Conservation (phyloP, 2,113 vertebrate genomes). For the Mystacornis crossleyi region DNA sequence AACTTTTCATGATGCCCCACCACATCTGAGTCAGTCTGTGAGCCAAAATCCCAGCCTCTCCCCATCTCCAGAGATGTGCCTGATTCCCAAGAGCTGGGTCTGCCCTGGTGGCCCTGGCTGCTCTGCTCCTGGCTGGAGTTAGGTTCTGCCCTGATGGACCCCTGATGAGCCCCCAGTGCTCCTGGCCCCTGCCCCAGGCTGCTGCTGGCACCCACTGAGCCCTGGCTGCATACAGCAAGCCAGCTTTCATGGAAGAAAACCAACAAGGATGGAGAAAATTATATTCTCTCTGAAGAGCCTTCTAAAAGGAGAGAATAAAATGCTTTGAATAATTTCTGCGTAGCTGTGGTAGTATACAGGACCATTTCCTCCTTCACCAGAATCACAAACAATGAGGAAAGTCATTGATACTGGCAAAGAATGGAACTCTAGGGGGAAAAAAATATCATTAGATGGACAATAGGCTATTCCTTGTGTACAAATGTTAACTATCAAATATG, state of each 20-base stretch:
- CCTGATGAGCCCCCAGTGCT: not conserved
- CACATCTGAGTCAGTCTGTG: not conserved
- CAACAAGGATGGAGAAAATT: not conserved
- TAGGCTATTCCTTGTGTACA: not conserved
- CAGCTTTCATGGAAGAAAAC: not conserved
- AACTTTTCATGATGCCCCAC: not conserved
- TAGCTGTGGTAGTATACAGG: not conserved
- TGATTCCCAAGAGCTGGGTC: not conserved
- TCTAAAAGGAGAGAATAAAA: not conserved
- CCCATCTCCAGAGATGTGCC: not conserved
- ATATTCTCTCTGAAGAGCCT: not conserved
- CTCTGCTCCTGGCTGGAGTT: not conserved
- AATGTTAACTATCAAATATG: not conserved
- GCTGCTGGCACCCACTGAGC: fast-evolving
- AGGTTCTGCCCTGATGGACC: not conserved
- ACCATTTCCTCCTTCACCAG: not conserved
- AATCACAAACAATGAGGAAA: not conserved
- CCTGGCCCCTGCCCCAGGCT: fast-evolving
- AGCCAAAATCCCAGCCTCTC: not conserved
- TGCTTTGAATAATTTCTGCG: not conserved
- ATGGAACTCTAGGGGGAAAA: not conserved
- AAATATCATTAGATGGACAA: not conserved
- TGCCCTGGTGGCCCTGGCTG: not conserved
- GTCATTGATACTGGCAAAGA: not conserved
- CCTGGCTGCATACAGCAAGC: not conserved